Evolutionary conservation across 2,888 invertebrate genomes (phyloP).

Genomic region (Dolichopus griseipennis): DNA sequence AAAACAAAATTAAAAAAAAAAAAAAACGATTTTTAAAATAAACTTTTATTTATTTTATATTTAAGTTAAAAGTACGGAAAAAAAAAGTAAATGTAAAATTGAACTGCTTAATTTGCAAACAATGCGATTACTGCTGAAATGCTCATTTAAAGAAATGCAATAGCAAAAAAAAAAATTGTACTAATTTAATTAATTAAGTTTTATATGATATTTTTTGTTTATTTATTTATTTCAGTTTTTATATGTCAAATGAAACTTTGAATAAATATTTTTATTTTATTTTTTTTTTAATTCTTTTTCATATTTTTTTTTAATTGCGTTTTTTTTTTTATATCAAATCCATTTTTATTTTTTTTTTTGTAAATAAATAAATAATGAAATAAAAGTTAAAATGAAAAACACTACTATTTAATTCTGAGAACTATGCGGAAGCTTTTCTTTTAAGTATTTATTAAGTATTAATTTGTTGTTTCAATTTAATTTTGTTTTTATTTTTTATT

Average conservation of each 20-base stretch:
- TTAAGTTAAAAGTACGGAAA: not conserved
- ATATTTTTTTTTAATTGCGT: not conserved
- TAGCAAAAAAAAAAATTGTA: not conserved
- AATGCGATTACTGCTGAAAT: conserved; percentile 6
- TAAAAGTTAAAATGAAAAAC: too few relatives aligned
- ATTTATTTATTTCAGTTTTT: too few relatives aligned
- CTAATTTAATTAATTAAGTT: not conserved
- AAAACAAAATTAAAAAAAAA: not conserved
- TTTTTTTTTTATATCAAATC: not conserved
- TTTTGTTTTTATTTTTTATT: not conserved
- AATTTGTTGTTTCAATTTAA: not conserved
- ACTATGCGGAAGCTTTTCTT: not conserved
- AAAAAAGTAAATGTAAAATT: not conserved
- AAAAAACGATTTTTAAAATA: not conserved
- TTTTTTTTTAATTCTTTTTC: too few relatives aligned
- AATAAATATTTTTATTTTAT: not conserved
- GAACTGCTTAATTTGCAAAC: conserved; percentile 6
- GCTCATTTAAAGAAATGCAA: conserved; percentile 4
- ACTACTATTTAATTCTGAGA: not conserved
- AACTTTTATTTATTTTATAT: not conserved
- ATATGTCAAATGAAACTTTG: too few relatives aligned
- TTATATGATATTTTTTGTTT: not conserved
- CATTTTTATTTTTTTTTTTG: not conserved
- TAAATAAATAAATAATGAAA: not conserved
- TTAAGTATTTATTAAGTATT: not conserved